Evolutionary conservation across 2,113 vertebrate genomes (phyloP).

Genomic region (Eublepharis macularius): DNA sequence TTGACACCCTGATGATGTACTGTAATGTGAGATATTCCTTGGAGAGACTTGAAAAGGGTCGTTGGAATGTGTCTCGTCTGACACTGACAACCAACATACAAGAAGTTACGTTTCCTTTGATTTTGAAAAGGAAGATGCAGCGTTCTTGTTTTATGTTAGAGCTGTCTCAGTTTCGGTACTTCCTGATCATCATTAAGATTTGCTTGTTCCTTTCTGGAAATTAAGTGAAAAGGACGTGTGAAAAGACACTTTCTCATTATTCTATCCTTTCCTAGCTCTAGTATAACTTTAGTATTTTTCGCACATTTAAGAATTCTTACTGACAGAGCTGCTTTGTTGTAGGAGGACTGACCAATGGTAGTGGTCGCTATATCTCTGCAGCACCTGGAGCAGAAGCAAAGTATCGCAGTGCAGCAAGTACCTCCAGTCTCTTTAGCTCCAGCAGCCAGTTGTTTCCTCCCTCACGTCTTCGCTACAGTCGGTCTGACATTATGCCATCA

Average conservation of each 20-base stretch:
- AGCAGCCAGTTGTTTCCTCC: slow-evolving; percentile 96
- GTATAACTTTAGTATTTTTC: slow-evolving; percentile 51
- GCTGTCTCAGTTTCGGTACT: slow-evolving; percentile 21
- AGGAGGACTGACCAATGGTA: slow-evolving; percentile 97
- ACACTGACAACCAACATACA: slow-evolving; percentile 20
- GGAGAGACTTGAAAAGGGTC: slow-evolving; percentile 54
- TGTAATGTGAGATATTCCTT: background rate
- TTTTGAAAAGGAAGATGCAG: slow-evolving; percentile 19
- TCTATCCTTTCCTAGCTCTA: slow-evolving; percentile 52
- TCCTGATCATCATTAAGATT: slow-evolving; percentile 41
- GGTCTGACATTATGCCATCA: slow-evolving; percentile 96
- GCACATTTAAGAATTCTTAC: slow-evolving; percentile 19
- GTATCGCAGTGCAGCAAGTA: slow-evolving; percentile 86
- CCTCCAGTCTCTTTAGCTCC: slow-evolving; percentile 94
- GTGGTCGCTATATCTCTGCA: slow-evolving; percentile 95
- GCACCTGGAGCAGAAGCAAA: slow-evolving; percentile 97
- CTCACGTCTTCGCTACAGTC: slow-evolving; percentile 90
- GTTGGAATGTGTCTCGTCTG: slow-evolving; percentile 57
- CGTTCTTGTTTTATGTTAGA: slow-evolving; percentile 34
- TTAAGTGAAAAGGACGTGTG: slow-evolving; percentile 25
- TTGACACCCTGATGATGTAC: background rate
- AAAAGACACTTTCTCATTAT: slow-evolving; percentile 34
- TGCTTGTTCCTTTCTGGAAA: slow-evolving; percentile 20
- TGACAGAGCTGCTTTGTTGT: slow-evolving; percentile 77
- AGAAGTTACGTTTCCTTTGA: slow-evolving; percentile 23